Base-by-base conservation (phyloP, 2,113 vertebrate species). In the Nerophis lumbriciformis region DNA sequence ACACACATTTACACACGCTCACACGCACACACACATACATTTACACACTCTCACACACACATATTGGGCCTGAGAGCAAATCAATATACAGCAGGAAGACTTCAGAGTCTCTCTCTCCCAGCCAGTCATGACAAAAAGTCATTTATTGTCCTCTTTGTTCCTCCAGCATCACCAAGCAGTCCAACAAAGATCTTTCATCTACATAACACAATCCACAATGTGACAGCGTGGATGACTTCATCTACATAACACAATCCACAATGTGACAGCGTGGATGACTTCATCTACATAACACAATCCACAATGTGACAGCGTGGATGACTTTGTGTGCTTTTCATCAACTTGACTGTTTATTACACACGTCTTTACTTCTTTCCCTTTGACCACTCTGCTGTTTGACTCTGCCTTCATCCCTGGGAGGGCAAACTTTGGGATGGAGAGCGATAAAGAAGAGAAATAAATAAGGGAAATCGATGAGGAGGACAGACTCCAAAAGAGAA, bases 11-110 rank as follows among this genome's bases (percentile, higher is more conserved):
- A 28, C 28, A 28, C 28, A 28, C 28, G 3, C 28, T 68, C 47
- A 68, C 63, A 77, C 69, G 57, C 63, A 53, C 19, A 66, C 48
- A 68, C 63, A 77, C 69, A 59, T 60, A 53, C 53, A 70, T 63
- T n/a, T n/a, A n/a, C n/a, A n/a, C n/a, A n/a, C n/a, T 36, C 19
- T 68, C 48, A 68, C 63, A 77, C 69, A 59, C 63, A 53, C 53
- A 70, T 63, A 68, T 68, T 80, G 59, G 75, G 63, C 63, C 16
- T 19, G 66, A 73, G 64, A 77, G 64, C 63, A 78, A 78, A 78
- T 81, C 76, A 78, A 80, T 80, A 76, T 57, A 72, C 72, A 75
- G 28, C 69, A 61, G 52, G 60, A 63, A 50, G 45, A 51, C 35
- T 54, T 50, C 13, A 45, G 28, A 61, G 47, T 61, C 59, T 44